Evolutionary conservation across 2,888 invertebrate genomes (phyloP).

Genomic region (Neoascia interrupta): DNA sequence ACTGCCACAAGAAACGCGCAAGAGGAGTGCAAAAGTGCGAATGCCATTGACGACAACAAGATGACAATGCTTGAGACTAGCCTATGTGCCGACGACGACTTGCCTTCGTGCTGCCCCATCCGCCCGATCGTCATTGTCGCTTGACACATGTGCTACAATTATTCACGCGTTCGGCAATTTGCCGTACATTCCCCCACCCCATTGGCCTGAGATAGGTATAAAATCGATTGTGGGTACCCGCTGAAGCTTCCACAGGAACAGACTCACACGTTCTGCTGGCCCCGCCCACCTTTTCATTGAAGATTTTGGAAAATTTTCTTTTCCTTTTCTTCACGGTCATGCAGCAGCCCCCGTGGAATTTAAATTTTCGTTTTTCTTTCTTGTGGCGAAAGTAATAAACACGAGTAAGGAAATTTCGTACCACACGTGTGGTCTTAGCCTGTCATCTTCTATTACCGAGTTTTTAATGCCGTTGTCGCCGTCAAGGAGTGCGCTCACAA

Average conservation of each 20-base stretch:
- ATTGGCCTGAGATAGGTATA: slow-evolving; percentile 34
- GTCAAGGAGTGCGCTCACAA: neutral
- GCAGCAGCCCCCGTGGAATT: slow-evolving; percentile 19
- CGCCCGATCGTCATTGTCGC: no score
- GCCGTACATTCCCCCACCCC: slow-evolving; percentile 3
- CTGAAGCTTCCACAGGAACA: slow-evolving; percentile 7
- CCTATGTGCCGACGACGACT: slow-evolving; percentile 20
- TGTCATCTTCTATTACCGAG: slow-evolving; percentile 13
- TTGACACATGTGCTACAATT: slow-evolving; percentile 49
- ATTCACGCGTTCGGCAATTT: slow-evolving; percentile 31
- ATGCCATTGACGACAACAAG: slow-evolving; percentile 54
- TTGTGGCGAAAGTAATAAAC: slow-evolving; percentile 25
- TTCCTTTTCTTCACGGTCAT: slow-evolving; percentile 13
- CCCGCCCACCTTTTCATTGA: no score
- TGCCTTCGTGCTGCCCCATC: slow-evolving; percentile 1
- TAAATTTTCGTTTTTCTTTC: no score
- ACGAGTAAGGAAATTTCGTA: slow-evolving; percentile 4
- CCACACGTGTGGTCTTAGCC: slow-evolving; percentile 29
- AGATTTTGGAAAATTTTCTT: no score
- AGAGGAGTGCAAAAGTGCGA: slow-evolving; percentile 50
- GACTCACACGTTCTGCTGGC: no score
- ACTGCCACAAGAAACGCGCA: slow-evolving; percentile 56
- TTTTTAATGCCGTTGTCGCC: neutral
- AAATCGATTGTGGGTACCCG: slow-evolving; percentile 29
- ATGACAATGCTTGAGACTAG: slow-evolving; percentile 48